These are phyloP conservation scores for Leptinotarsa peninsularis DNA, from an alignment of 2,888 invertebrate genomes.

Conservation along the genomic window DNA sequence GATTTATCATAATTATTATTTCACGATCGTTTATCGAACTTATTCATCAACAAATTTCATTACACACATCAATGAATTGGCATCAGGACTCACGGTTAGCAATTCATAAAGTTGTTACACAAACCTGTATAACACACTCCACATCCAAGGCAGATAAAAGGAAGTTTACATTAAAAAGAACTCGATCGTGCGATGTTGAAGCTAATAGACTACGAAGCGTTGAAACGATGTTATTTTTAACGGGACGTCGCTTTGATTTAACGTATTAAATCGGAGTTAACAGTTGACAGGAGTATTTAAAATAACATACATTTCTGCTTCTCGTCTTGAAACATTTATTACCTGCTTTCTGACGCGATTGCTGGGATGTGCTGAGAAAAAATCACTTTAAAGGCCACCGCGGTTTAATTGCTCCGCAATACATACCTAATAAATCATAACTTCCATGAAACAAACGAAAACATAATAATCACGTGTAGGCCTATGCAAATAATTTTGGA, in stretches of 20 bases:
- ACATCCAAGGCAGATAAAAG: constrained; percentile 29
- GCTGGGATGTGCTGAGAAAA: constrained; percentile 42
- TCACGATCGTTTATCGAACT: too few relatives aligned
- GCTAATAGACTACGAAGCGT: constrained; percentile 54
- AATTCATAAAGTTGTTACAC: background rate
- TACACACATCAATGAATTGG: too few relatives aligned
- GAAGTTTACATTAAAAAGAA: constrained; percentile 36
- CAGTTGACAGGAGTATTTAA: constrained; percentile 62
- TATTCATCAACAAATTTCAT: too few relatives aligned
- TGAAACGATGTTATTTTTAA: constrained; percentile 58
- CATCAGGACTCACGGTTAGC: too few relatives aligned
- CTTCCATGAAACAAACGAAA: constrained; percentile 48
- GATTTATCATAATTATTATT: too few relatives aligned
- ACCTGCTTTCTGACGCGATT: constrained; percentile 44
- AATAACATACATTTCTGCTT: constrained; percentile 63
- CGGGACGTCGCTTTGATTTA: constrained; percentile 59
- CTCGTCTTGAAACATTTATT: constrained; percentile 56
- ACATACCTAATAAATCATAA: constrained; percentile 55
- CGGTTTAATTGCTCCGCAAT: constrained; percentile 48
- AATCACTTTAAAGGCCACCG: constrained; percentile 46
- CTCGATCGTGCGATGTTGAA: constrained; percentile 47
- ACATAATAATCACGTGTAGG: constrained; percentile 44
- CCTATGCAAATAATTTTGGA: too few relatives aligned
- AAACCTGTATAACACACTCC: constrained; percentile 6
- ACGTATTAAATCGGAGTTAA: constrained; percentile 60